Evolutionary conservation across 2,888 invertebrate species (phyloP), one percentile per base, ranked within the genome.

Genomic region (Hirtodrosophila confusa): DNA sequence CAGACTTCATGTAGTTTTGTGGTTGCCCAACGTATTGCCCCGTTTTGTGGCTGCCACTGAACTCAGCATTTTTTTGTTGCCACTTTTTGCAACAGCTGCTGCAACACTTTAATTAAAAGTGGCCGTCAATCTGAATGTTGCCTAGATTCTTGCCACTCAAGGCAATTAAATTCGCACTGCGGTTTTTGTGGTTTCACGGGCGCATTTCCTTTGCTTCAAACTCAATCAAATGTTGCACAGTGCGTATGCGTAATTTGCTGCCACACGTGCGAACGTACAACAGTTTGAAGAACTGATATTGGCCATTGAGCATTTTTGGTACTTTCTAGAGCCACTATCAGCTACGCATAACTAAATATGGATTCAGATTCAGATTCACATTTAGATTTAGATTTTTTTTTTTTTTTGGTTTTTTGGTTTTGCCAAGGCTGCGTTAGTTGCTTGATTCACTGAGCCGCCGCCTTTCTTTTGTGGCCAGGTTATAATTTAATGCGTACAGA

Each of bases 101-200:
- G 82, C 75, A 66, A 63, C 65, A 51, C 67, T 85, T 82, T 87
- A 85, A 82, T 87, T 82, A 78, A 82, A 82, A 79, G 74, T 65
- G 50, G 51, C 58, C 62, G 12, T 27, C 11, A 11, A 11, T 11
- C n/a, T 36, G 5, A 35, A 9, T 12, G 29, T 29, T 41, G 36
- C 41, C 51, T 31, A 29, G 40, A 48, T 51, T 27, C 45, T 39
- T 43, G 49, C 23, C 49, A 51, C 43, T 55, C 17, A 40, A 57
- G 24, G 56, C 36, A 39, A 31, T 31, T 12, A 53, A 53, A 54
- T 61, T 54, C 39, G 53, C 57, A 47, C 31, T 67, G 79, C 10
- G 64, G 64, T 41, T 51, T 35, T 55, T 71, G 67, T 31, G 80
- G 77, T 64, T 44, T 8, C 43, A 40, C 12, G 11, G 37, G 12